phyloP scores from a whole-genome alignment of 2,888 invertebrate genomes.

The Ennomos erosarius region DNA sequence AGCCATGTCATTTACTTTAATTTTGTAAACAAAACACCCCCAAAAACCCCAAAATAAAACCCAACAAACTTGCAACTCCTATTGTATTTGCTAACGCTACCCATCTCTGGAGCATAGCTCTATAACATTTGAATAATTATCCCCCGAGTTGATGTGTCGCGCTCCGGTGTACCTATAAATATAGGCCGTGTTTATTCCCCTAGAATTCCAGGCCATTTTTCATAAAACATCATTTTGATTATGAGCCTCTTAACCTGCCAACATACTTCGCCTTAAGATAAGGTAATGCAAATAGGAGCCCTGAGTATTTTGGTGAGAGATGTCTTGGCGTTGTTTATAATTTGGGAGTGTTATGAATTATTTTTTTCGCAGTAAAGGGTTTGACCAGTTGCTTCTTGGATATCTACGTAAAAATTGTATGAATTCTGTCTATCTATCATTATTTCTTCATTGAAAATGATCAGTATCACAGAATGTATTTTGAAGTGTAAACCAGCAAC shows the following conservation, averaged over 20 bases:
- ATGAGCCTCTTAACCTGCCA: slow-evolving; percentile 38
- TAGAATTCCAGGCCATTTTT: slow-evolving; percentile 43
- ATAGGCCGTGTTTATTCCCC: slow-evolving; percentile 38
- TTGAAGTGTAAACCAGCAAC: too few relatives aligned
- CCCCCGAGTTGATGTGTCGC: slow-evolving; percentile 71
- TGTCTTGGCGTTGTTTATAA: slow-evolving; percentile 7
- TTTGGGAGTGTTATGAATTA: background rate
- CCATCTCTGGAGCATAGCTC: slow-evolving; percentile 60
- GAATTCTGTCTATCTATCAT: too few relatives aligned
- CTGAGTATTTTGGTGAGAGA: slow-evolving; percentile 19
- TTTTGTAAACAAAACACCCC: too few relatives aligned
- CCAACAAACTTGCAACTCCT: too few relatives aligned
- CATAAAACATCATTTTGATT: slow-evolving; percentile 37
- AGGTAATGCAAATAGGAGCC: slow-evolving; percentile 20
- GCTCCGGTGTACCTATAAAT: slow-evolving; percentile 51
- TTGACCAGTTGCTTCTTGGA: background rate
- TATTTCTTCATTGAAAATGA: too few relatives aligned
- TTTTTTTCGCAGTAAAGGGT: too few relatives aligned
- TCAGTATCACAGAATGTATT: too few relatives aligned
- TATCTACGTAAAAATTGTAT: background rate
- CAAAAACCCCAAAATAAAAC: too few relatives aligned
- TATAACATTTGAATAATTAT: slow-evolving; percentile 80
- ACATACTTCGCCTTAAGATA: slow-evolving; percentile 31
- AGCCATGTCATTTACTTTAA: too few relatives aligned
- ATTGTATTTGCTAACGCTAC: slow-evolving; percentile 45